Evolutionary conservation across 2,888 invertebrate species (phyloP).

Genomic region (Ganaspis brasiliensis): DNA sequence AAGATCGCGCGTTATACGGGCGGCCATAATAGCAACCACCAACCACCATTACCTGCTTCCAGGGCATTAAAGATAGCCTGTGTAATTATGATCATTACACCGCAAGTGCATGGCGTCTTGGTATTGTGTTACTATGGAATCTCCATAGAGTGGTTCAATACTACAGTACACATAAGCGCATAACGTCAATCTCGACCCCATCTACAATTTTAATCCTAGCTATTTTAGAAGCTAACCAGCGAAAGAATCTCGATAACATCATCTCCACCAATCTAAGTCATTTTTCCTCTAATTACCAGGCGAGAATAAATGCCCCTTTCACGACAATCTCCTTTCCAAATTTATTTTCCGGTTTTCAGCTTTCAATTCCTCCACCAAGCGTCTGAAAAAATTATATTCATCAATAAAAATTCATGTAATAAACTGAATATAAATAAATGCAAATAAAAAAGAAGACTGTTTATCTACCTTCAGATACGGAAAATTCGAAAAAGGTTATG

Average conservation of each 20-base stretch:
- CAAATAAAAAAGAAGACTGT: too few species aligned
- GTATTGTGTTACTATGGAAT: slow-evolving; percentile 68
- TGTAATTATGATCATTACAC: slow-evolving; percentile 77
- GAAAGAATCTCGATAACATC: background rate
- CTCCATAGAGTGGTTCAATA: slow-evolving; percentile 59
- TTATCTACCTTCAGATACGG: too few species aligned
- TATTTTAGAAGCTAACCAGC: background rate
- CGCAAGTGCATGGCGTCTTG: slow-evolving; percentile 61
- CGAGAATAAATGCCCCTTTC: slow-evolving; percentile 16
- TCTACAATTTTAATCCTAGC: background rate
- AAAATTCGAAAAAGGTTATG: too few species aligned
- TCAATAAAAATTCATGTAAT: too few species aligned
- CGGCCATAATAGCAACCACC: slow-evolving; percentile 75
- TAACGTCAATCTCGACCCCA: slow-evolving; percentile 42
- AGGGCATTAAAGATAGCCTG: slow-evolving; percentile 77
- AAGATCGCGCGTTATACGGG: slow-evolving; percentile 77
- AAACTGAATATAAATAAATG: too few species aligned
- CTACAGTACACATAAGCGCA: slow-evolving; percentile 60
- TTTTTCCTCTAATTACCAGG: background rate
- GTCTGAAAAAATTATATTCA: too few species aligned
- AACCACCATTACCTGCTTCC: slow-evolving; percentile 73
- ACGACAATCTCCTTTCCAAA: too few species aligned
- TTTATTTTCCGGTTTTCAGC: too few species aligned
- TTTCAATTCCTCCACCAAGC: too few species aligned
- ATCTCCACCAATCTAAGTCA: background rate